phyloP scores from a whole-genome alignment of 2,797 vertebrate genomes.

The Mustela erminea region DNA sequence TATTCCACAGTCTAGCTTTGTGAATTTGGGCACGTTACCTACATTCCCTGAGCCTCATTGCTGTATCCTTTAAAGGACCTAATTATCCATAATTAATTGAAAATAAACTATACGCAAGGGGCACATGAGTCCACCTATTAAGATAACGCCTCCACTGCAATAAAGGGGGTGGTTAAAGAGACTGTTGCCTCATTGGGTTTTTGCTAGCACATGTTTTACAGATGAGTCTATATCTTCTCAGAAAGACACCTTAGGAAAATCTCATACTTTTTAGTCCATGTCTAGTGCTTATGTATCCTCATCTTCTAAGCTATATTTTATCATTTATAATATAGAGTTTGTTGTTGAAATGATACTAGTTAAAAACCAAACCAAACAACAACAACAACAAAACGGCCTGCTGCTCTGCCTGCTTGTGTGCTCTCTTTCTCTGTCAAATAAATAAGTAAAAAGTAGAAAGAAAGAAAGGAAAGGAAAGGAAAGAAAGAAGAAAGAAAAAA shows the following conservation, averaged over 20 bases:
- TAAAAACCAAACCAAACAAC: too few relatives aligned
- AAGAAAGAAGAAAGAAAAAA: too few relatives aligned
- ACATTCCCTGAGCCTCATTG: neutral
- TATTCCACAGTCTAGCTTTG: neutral
- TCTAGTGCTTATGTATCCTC: neutral
- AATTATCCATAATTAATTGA: neutral
- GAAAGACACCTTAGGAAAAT: neutral
- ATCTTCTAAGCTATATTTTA: neutral
- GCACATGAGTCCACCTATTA: neutral
- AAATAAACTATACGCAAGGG: neutral
- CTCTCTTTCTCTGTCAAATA: too few relatives aligned
- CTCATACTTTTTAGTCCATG: neutral
- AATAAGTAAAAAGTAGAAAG: too few relatives aligned
- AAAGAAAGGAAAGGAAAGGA: too few relatives aligned
- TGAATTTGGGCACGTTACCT: neutral
- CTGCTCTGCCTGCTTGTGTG: too few relatives aligned
- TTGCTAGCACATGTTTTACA: neutral
- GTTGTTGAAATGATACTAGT: neutral
- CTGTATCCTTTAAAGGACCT: neutral
- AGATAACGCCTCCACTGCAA: neutral
- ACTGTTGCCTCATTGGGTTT: neutral
- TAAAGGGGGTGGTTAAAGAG: neutral
- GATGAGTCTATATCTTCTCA: neutral
- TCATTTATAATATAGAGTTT: neutral
- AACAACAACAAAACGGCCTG: too few relatives aligned